Evolutionary conservation across 2,113 vertebrate genomes (phyloP).

Genomic region (Oenanthe melanoleuca): DNA sequence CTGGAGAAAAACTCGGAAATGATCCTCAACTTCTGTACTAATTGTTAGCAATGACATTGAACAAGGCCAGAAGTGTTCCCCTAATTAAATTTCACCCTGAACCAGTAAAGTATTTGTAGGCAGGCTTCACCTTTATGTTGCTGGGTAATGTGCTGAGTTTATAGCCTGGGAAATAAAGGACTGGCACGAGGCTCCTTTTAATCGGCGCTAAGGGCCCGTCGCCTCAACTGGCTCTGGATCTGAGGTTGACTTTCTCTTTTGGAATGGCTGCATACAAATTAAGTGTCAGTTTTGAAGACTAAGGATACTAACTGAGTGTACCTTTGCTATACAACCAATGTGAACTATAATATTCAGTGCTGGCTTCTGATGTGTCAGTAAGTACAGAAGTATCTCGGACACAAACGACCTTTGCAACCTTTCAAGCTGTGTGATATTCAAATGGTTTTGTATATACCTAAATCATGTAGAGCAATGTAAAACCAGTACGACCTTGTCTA

Average conservation of each 20-base stretch:
- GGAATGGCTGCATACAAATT: constrained; percentile 68
- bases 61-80: neutral
- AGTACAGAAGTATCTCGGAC: constrained; percentile 71
- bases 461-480: constrained; percentile 82
- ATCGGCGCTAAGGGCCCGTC: constrained; percentile 38
- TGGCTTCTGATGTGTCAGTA: constrained; percentile 74
- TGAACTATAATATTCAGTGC: constrained; percentile 71
- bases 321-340: constrained; percentile 72
- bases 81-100: constrained; percentile 57
- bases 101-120: constrained; percentile 10
- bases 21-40: neutral
- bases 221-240: constrained; percentile 43
- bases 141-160: neutral
- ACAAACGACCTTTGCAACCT: constrained; percentile 78
- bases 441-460: constrained; percentile 83
- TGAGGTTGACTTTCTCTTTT: constrained; percentile 82
- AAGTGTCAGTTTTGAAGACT: constrained; percentile 71
- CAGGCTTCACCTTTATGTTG: constrained; percentile 9
- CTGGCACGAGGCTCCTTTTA: neutral
- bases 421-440: constrained; percentile 80
- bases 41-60: neutral
- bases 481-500: constrained; percentile 83
- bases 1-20: neutral
- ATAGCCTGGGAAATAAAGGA: constrained; percentile 29
- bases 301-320: constrained; percentile 72